phyloP scores from a whole-genome alignment of 2,888 invertebrate species.

The Sycophila texana region DNA sequence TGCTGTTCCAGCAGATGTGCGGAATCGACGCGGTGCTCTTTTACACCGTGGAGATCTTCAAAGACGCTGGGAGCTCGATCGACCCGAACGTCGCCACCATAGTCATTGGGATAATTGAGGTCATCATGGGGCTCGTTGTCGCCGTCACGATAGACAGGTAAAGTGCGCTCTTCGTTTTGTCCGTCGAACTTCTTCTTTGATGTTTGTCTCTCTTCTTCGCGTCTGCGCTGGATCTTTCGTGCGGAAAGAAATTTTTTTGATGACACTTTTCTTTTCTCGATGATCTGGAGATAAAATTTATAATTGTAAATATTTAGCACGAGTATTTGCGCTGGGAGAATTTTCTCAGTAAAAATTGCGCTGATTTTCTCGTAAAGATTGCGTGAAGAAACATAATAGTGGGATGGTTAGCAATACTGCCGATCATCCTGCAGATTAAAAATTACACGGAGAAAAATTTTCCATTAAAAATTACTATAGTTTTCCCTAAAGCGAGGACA shows the following conservation, averaged over 20 bases:
- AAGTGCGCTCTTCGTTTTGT: not conserved
- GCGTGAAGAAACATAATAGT: too few species aligned
- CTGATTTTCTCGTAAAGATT: too few species aligned
- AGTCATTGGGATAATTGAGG: constrained; percentile 77
- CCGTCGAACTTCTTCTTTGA: not conserved
- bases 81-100: constrained; percentile 75
- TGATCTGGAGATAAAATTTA: too few species aligned
- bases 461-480: too few species aligned
- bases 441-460: too few species aligned
- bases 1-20: constrained; percentile 77
- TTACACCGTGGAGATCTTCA: constrained; percentile 74
- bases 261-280: too few species aligned
- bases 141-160: constrained; percentile 75
- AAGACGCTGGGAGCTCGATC: constrained; percentile 72
- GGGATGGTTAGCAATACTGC: too few species aligned
- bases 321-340: too few species aligned
- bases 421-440: too few species aligned
- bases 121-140: constrained; percentile 71
- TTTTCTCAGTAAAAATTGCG: too few species aligned
- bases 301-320: too few species aligned
- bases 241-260: not conserved
- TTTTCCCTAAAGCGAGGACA: too few species aligned
- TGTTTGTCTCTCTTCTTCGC: not conserved
- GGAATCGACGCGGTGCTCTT: constrained; percentile 76
- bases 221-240: not conserved